phyloP scores from a whole-genome alignment of 1,140 invertebrate genomes.

The Ericerus pela region DNA sequence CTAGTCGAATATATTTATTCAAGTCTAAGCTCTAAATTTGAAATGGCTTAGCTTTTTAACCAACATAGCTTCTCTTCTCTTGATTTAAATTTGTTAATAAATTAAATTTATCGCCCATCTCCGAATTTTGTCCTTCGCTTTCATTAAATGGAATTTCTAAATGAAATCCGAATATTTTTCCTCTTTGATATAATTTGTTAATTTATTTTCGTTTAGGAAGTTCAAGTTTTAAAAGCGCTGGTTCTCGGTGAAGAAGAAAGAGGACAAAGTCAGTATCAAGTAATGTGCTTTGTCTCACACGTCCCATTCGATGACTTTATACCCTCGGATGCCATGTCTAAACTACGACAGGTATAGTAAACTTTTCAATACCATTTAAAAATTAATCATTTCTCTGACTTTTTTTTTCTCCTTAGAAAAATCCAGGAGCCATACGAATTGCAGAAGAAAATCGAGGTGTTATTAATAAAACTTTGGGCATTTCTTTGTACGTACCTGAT shows the following conservation, averaged over 20 bases:
- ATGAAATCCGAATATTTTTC: not conserved
- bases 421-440: conserved; percentile 59
- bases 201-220: conserved; percentile 47
- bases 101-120: no score
- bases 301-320: conserved; percentile 85
- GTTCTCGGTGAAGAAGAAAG: conserved; percentile 92
- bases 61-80: no score
- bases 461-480: conserved; percentile 64
- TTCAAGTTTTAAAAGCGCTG: conserved; percentile 76
- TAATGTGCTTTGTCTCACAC: conserved; percentile 80
- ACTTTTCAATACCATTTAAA: not conserved
- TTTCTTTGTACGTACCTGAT: conserved; percentile 50
- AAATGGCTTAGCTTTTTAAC: no score
- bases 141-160: not conserved
- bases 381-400: not conserved
- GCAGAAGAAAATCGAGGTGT: conserved; percentile 78
- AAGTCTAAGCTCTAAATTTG: no score
- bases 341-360: conserved; percentile 62
- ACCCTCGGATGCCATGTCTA: conserved; percentile 91
- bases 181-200: not conserved
- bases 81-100: no score
- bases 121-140: no score
- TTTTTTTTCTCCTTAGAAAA: conserved; percentile 43
- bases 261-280: conserved; percentile 76
- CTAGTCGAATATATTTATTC: no score